These are phyloP conservation scores for Hycleus phaleratus DNA, from an alignment of 1,140 invertebrate species.

Conservation along the genomic window DNA sequence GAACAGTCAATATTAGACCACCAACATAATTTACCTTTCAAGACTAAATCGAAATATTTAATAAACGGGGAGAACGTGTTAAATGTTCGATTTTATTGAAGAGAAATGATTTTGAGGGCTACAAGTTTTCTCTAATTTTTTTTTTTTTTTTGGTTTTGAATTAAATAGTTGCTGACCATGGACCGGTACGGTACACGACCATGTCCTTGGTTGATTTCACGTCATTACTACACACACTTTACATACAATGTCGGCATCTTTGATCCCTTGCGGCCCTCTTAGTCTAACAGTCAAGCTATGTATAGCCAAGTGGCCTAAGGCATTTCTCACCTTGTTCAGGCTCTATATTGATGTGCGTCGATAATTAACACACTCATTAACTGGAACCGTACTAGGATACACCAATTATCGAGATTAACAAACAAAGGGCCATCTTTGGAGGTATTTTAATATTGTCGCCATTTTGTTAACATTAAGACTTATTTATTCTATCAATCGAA, in stretches of 20 bases:
- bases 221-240: constrained; percentile 5
- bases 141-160: no score
- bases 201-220: constrained; percentile 8
- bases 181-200: constrained; percentile 7
- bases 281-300: no score
- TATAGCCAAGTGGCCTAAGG: neutral
- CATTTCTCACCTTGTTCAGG: neutral
- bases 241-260: constrained; percentile 11
- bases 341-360: constrained; percentile 3
- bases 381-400: neutral
- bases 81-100: neutral
- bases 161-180: neutral
- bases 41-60: neutral
- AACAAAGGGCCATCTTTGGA: no score
- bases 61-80: neutral
- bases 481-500: no score
- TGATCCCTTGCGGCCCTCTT: constrained; percentile 10
- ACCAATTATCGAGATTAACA: no score
- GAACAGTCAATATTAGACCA: constrained; percentile 2
- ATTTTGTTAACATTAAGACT: no score
- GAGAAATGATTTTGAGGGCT: no score
- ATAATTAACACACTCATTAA: constrained; percentile 15
- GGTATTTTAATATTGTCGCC: no score
- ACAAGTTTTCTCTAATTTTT: no score
- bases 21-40: neutral